Evolutionary conservation across 2,797 vertebrate genomes (phyloP), one percentile per base, ranked within the genome.

Genomic region (Limnodromus scolopaceus): DNA sequence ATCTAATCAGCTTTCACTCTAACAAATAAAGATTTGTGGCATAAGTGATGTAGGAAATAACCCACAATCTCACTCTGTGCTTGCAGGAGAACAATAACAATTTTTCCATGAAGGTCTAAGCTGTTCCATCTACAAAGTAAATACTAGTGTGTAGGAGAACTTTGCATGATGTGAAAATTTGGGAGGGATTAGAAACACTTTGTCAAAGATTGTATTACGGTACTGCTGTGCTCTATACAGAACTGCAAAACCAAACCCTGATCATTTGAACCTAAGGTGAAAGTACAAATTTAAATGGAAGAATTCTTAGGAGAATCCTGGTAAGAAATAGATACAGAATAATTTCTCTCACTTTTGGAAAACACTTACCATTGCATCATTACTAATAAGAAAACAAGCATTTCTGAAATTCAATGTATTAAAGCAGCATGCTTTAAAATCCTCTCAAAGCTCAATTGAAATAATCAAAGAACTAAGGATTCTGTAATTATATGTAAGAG

Each of bases 1-100:
- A 72, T 79, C 74, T 95, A 86, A 91, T 76, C 85, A 92, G 83
- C 72, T 88, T 87, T 80, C 54, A 89, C 39, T 45, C 61, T 57
- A 75, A 81, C 45, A 87, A 94, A 76, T 41, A 51, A 25, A 75
- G 92, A 93, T 89, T 69, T 87, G 68, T 80, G 80, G 75, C 68
- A 28, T 6, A 90, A 92, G 30, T 25, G 55, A 66, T 75, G 66
- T 32, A 96, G 77, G 68, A 92, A 84, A 92, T n/a, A 84, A 82
- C 51, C 15, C 57, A 68, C 36, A 61, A 6, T 49, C 83, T 95
- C 80, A 53, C 11, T 86, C 74, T 60, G 49, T 39, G 3, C 53
- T 39, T 3, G 2, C 30, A 41, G 32, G 38, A 91, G 30, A 78
- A 84, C 51, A 64, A 1, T n/a, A 69, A 39, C 34, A 45, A 32